Conservation (phyloP, 2,113 vertebrate genomes). For the Oriolus oriolus region DNA sequence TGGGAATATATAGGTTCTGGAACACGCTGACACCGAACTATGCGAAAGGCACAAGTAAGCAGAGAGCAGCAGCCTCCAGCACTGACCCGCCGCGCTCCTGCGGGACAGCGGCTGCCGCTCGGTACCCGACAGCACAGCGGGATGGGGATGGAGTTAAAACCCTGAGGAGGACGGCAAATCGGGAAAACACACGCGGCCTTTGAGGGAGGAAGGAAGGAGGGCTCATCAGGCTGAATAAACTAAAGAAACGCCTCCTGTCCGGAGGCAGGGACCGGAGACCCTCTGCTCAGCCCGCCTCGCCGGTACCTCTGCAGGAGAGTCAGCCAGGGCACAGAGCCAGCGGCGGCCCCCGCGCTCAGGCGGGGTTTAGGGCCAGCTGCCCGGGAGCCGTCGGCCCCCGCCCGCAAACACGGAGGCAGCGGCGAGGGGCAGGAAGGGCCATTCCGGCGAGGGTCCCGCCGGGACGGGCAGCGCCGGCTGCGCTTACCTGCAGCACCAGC, state of each 20-base stretch:
- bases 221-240: background rate
- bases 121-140: background rate
- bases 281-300: background rate
- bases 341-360: background rate
- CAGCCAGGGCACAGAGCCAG: accelerated
- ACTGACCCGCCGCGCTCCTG: background rate
- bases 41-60: background rate
- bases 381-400: background rate
- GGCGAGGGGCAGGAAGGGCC: background rate
- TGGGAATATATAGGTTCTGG: background rate
- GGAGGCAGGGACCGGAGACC: no score
- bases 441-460: background rate
- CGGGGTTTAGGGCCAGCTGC: accelerated
- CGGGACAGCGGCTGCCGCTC: background rate
- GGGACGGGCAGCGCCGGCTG: background rate
- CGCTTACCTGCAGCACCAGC: constrained; percentile 91
- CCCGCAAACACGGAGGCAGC: background rate
- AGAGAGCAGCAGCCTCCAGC: background rate
- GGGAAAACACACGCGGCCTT: background rate
- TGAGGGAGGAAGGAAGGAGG: no score
- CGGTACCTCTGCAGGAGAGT: accelerated
- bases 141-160: background rate
- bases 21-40: background rate
- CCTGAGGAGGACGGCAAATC: background rate
- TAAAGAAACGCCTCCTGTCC: background rate